A percentile compares a stretch with the other conserved stretches of the same genome.
These are phyloP conservation scores for Symphodus melops DNA, from an alignment of 2,113 vertebrate genomes.

Conservation along the genomic window DNA sequence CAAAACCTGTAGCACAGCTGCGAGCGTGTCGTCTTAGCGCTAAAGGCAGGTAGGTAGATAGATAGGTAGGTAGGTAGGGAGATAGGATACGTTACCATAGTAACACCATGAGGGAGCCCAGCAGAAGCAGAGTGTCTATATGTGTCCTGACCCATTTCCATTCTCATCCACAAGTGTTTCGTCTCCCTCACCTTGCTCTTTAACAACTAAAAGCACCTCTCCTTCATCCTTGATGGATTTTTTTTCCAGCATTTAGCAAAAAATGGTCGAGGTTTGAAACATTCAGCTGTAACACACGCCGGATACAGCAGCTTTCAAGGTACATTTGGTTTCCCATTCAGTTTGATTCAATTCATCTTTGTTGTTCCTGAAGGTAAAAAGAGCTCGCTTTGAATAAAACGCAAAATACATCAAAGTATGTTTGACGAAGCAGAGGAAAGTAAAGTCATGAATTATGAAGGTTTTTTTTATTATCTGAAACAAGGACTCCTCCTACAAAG, in stretches of 20 bases:
- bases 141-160: conserved; percentile 86
- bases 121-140: conserved; percentile 78
- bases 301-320: conserved; percentile 44
- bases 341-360: conserved; percentile 32
- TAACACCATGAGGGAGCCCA: conserved; percentile 81
- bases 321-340: conserved; percentile 38
- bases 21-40: conserved; percentile 68
- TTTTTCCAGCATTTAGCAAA: conserved; percentile 41
- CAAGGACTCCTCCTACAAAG: background rate
- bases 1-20: conserved; percentile 75
- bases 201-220: conserved; percentile 70
- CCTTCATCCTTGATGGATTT: conserved; percentile 58
- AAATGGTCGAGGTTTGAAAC: conserved; percentile 42
- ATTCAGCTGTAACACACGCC: conserved; percentile 9
- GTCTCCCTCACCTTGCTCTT: conserved; percentile 75
- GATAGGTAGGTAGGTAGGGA: conserved; percentile 61
- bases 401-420: conserved; percentile 29
- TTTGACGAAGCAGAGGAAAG: conserved; percentile 20
- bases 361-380: conserved; percentile 31
- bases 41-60: conserved; percentile 46
- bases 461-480: conserved; percentile 35
- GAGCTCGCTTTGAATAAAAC: conserved; percentile 4
- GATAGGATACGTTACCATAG: conserved; percentile 84
- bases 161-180: conserved; percentile 83
- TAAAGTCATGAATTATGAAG: conserved; percentile 2